Evolutionary conservation across 2,113 vertebrate species (phyloP), one percentile per base, ranked within the genome.

Genomic region (Oryzias curvinotus): DNA sequence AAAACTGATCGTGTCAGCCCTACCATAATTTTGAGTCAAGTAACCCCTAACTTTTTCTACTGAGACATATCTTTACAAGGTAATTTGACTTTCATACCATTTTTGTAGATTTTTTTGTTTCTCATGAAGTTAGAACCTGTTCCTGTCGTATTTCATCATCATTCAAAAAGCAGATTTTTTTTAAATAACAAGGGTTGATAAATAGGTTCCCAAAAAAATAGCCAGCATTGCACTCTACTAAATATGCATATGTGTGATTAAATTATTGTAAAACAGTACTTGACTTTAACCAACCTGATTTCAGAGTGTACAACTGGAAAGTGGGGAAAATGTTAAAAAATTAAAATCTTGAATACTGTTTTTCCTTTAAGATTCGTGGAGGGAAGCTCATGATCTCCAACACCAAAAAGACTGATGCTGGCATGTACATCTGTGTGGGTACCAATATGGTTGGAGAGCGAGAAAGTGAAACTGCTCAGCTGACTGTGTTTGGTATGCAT

Each of bases 381-480:
- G 97, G 97, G 7, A 99, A 99, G 77, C 90, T 99, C 64, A 99
- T 99, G 97, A 98, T 99, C 80, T 97, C 97, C 51, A 99, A 97
- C 75, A 96, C 96, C 18, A 93, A 92, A 23, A 98, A 98, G 78
- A 95, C 93, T 1, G 97, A 99, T 41, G 95, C 97, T 0, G 97
- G 96, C 25, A 98, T 97, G 93, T 99, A 98, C 64, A 94, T 93
- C 16, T 99, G 97, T 71, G 97, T 99, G 43, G 97, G 96, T 3
- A 96, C 95, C 77, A 99, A 99, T 77, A 99, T 99, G 95, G 97
- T 99, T 56, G 97, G 97, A 21, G 97, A 99, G 73, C 84, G 97
- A 21, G 96, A 98, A 89, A 99, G 97, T 0, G 97, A 98, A 55
- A 96, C 97, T 0, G 97, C 97, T 54, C 96, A 99, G 77, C 91